phyloP scores from a whole-genome alignment of 2,888 invertebrate genomes.

The Glaucopsyche alexis region DNA sequence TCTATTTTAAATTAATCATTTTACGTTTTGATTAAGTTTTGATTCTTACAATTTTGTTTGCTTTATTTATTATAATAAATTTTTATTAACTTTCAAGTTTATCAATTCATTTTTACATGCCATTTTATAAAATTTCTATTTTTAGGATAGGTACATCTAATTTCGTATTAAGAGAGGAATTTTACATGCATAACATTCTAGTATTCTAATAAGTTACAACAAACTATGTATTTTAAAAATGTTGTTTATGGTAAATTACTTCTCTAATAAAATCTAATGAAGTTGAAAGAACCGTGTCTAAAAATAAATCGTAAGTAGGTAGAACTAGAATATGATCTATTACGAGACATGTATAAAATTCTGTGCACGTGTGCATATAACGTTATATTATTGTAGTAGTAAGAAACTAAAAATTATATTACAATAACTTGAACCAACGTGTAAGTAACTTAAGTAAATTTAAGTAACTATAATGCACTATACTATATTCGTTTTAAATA shows the following conservation, averaged over 20 bases:
- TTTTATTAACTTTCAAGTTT: not conserved
- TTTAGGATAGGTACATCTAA: not conserved
- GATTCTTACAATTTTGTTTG: not conserved
- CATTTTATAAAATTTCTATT: not conserved
- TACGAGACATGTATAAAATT: not conserved
- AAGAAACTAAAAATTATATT: not conserved
- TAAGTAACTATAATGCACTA: not conserved
- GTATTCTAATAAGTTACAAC: not conserved
- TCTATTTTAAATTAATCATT: not conserved
- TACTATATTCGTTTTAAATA: not conserved
- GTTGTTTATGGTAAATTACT: not conserved
- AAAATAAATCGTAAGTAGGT: not conserved
- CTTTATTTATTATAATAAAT: not conserved
- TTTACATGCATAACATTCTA: conserved; percentile 7
- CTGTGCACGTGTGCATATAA: not conserved
- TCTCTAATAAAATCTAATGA: not conserved
- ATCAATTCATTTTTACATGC: conserved; percentile 19
- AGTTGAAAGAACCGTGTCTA: not conserved
- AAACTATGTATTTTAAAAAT: not conserved
- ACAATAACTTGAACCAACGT: not conserved
- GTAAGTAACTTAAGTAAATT: not conserved
- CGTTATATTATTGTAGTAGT: not conserved
- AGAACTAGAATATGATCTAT: not conserved
- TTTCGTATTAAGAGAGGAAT: not conserved
- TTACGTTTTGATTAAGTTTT: not conserved